Evolutionary conservation across 2,113 vertebrate genomes (phyloP).

Genomic region (Bujurquina vittata): DNA sequence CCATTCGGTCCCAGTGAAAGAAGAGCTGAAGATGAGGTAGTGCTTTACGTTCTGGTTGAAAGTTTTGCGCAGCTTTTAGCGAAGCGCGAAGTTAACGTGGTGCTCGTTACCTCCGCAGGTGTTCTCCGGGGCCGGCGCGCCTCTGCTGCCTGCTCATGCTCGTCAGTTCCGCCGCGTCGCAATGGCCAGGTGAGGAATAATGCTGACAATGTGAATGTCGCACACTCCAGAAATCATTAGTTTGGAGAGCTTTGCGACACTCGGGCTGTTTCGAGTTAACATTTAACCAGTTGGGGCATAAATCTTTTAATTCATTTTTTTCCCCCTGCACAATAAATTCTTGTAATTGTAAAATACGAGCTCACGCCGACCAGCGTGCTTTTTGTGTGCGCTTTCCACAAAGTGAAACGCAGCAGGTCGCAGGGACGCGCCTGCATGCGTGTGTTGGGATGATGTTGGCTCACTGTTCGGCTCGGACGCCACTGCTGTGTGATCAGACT

Average conservation of each 20-base stretch:
- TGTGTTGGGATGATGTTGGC: not conserved
- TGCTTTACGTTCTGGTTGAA: not conserved
- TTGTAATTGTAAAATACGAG: not conserved
- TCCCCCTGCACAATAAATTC: not conserved
- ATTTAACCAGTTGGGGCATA: not conserved
- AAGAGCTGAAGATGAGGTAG: constrained; percentile 70
- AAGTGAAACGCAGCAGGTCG: too few species aligned
- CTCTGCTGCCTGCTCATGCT: constrained; percentile 71
- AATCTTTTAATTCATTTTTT: not conserved
- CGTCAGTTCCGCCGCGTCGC: constrained; percentile 57
- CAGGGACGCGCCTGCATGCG: not conserved
- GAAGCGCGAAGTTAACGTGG: not conserved
- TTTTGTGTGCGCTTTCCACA: not conserved
- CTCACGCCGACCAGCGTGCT: too few species aligned
- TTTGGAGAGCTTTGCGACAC: not conserved
- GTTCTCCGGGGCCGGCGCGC: constrained; percentile 68
- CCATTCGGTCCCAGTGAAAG: not conserved
- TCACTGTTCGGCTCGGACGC: not conserved
- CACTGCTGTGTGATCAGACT: not conserved
- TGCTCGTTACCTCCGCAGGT: constrained; percentile 74
- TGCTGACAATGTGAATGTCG: not conserved
- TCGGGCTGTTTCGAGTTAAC: not conserved
- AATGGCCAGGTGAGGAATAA: constrained; percentile 74
- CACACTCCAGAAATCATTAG: not conserved
- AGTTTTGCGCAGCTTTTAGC: not conserved